Evolutionary conservation across 1,140 invertebrate species (phyloP).

Genomic region (Charaxes varanes): DNA sequence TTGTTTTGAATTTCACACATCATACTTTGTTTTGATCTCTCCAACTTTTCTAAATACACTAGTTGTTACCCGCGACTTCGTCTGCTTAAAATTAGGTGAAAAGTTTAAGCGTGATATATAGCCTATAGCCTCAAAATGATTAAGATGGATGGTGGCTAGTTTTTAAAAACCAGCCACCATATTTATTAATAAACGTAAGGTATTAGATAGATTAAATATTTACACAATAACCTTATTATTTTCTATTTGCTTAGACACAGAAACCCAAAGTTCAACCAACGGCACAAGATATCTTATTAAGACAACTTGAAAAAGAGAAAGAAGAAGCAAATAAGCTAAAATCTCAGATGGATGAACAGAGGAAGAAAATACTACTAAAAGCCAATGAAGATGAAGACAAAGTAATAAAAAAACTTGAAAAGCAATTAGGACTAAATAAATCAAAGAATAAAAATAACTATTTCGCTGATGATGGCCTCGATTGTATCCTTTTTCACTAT

Average conservation of each 20-base stretch:
- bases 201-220: not conserved
- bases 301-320: slow-evolving; percentile 45
- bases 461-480: slow-evolving; percentile 88
- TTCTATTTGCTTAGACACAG: too few relatives aligned
- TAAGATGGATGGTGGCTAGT: too few relatives aligned
- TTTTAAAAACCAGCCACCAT: too few relatives aligned
- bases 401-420: slow-evolving; percentile 86
- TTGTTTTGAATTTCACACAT: too few relatives aligned
- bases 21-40: too few relatives aligned
- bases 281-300: slow-evolving; percentile 38
- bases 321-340: slow-evolving; percentile 44
- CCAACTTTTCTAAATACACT: too few relatives aligned
- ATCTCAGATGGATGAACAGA: slow-evolving; percentile 59
- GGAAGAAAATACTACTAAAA: slow-evolving; percentile 78
- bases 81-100: too few relatives aligned
- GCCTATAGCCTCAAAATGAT: too few relatives aligned
- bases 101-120: too few relatives aligned
- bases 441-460: slow-evolving; percentile 84
- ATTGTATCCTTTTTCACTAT: slow-evolving; percentile 84
- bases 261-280: slow-evolving; percentile 30
- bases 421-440: slow-evolving; percentile 89
- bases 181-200: too few relatives aligned
- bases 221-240: slow-evolving; percentile 9
- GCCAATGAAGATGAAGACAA: slow-evolving; percentile 88
- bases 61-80: too few relatives aligned